Evolutionary conservation across 2,797 vertebrate species (phyloP), one percentile per base, ranked within the genome.

Genomic region (Heterohyrax brucei): DNA sequence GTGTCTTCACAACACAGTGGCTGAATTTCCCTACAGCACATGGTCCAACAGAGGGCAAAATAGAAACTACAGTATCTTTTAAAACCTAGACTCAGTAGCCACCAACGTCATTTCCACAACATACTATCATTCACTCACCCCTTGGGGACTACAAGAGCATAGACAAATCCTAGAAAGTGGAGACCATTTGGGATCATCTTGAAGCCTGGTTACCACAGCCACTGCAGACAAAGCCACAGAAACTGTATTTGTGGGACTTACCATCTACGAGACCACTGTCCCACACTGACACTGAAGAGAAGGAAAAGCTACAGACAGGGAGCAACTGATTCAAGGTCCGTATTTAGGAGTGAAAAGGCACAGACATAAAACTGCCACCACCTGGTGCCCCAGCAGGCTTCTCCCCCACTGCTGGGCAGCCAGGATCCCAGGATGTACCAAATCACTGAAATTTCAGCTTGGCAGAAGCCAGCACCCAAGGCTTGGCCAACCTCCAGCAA

Each of bases 401-500:
- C 50, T 61, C 53, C 62, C 81, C 80, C 64, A 59, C 16, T 21
- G 3, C 7, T 0, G 75, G 12, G 79, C 50, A 73, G 93, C 91
- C n/a, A 22, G 77, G 56, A 93, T 88, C 53, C 53, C 80, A 59
- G 70, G 75, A 61, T 48, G 30, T 72, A 83, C 46, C n/a, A 22
- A 77, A 62, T 48, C 85, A 53, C 82, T 82, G 91, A 93, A 68
- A 89, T 81, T 66, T 89, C 87, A 93, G 73, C 46, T 95, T 97
- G 96, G 96, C 96, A 95, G 82, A 91, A 95, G 10, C 8, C n/a
- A 1, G 89, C 89, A 91, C 91, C 92, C 90, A 84, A 88, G 87
- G 68, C 44, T 84, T 95, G 96, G 95, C 96, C 89, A n/a, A 3
- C 79, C 77, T 88, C 96, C 97, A 95, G 93, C 66, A 13, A 12